A percentile compares a stretch with the other conserved stretches of the same genome.
These are phyloP conservation scores for Agapornis canus DNA, from an alignment of 2,797 vertebrate genomes.

Conservation along the genomic window DNA sequence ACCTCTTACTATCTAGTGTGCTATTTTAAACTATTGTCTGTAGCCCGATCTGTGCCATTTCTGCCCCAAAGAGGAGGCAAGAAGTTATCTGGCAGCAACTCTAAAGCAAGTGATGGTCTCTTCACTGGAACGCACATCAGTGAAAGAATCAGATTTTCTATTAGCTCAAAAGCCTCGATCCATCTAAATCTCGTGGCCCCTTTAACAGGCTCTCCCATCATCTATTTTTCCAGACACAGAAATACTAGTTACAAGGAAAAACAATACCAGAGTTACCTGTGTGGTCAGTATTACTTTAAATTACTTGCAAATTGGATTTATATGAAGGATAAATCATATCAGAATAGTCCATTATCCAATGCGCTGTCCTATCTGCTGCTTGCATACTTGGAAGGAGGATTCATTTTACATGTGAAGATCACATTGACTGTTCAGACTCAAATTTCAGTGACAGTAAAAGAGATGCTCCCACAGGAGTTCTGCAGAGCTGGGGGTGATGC, in stretches of 20 bases:
- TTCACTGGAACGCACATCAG: background rate
- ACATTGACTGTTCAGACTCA: background rate
- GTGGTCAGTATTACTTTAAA: conserved; percentile 12
- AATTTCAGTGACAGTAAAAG: background rate
- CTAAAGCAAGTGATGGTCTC: background rate
- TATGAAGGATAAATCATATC: conserved; percentile 9
- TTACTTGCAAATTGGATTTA: conserved; percentile 37
- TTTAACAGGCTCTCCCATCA: background rate
- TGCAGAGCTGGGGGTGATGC: background rate
- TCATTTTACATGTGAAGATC: background rate
- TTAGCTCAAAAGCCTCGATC: fast-evolving
- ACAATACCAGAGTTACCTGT: background rate
- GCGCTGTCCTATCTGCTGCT: background rate
- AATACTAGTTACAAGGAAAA: background rate
- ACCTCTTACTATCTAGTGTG: background rate
- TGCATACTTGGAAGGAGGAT: conserved; percentile 6
- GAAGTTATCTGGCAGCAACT: background rate
- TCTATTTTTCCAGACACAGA: background rate
- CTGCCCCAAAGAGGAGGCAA: background rate
- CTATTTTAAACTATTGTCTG: background rate
- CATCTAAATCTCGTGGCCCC: background rate
- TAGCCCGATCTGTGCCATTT: background rate
- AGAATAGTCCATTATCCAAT: conserved; percentile 4
- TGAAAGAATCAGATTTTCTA: background rate
- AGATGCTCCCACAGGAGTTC: background rate